Evolutionary conservation across 2,797 vertebrate species (phyloP), one percentile per base, ranked within the genome.

Genomic region (Petrocephalus sullivani): DNA sequence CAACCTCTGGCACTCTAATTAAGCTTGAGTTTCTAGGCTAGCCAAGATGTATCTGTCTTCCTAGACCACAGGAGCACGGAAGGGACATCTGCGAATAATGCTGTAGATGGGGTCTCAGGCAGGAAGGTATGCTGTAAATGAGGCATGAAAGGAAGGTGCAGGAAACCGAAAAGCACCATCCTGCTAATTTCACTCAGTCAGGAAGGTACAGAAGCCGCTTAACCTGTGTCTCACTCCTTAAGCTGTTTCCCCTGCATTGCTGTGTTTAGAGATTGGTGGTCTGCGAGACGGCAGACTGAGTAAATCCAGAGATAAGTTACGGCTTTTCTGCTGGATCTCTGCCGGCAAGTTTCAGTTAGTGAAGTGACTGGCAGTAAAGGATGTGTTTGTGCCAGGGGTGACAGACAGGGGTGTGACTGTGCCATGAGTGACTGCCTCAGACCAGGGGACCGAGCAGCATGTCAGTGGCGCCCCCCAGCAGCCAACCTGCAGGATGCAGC

Each of bases 401-500:
- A 41, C 67, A 41, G 33, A 75, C 3, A 19, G 67, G 67, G 37
- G 37, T 4, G 67, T 75, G 71, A 37, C 37, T 46, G 71, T 46
- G 33, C 71, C 14, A n/a, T 2, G 33, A 78, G 71, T 3, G 71
- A 78, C 4, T 16, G 41, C 33, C 37, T 46, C 71, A 46, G 33
- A 46, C 33, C 37, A 8, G 71, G 33, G 33, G 33, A 41, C 14
- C 0, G 67, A 16, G 67, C 33, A 37, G 12, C 14, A n/a, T n/a
- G 19, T 78, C 33, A 19, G 4, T 3, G 33, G 37, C 92, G 83
- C 12, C 56, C 9, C 7, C 3, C 3, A 14, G 41, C 14, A 9
- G 51, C 90, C 49, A 75, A 99, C 98, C 97, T 99, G 98, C 91
- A 99, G 92, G 93, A 99, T 98, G 41, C 98, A 99, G 94, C 98